These are phyloP conservation scores for Manis crassicaudata DNA, from an alignment of 2,797 vertebrate genomes.

Conservation along the genomic window DNA sequence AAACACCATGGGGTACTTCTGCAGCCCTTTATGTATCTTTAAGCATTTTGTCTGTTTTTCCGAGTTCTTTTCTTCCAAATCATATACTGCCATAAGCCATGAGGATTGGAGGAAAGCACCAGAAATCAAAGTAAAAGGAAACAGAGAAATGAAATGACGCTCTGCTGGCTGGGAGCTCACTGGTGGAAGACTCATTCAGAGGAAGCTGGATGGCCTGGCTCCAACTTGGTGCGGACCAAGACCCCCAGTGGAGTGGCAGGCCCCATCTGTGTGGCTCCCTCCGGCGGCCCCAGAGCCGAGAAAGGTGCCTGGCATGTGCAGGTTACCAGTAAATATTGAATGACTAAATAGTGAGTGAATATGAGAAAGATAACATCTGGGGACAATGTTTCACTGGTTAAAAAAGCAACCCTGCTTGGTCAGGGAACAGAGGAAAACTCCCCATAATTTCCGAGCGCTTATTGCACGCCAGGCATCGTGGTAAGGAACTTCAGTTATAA, in stretches of 20 bases:
- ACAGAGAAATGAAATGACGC: background rate
- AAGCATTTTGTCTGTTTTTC: slow-evolving; percentile 24
- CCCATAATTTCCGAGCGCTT: background rate
- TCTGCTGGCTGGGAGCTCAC: background rate
- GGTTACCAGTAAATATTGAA: background rate
- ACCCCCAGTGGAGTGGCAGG: background rate
- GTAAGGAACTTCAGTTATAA: background rate
- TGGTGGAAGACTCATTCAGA: background rate
- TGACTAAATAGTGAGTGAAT: background rate
- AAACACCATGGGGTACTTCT: background rate
- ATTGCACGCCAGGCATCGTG: fast-evolving
- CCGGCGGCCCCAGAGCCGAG: background rate
- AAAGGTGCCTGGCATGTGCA: background rate
- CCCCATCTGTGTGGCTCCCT: background rate
- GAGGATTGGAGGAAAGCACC: background rate
- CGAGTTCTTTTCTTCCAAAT: slow-evolving; percentile 34
- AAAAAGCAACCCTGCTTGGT: background rate
- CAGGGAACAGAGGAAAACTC: background rate
- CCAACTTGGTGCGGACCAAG: background rate
- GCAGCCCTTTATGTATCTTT: slow-evolving; percentile 7
- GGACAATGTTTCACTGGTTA: background rate
- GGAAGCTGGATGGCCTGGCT: fast-evolving
- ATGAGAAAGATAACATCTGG: background rate
- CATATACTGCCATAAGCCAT: background rate
- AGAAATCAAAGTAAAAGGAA: background rate